Conservation (phyloP, 2,113 vertebrate genomes). For the Lophura nycthemera region DNA sequence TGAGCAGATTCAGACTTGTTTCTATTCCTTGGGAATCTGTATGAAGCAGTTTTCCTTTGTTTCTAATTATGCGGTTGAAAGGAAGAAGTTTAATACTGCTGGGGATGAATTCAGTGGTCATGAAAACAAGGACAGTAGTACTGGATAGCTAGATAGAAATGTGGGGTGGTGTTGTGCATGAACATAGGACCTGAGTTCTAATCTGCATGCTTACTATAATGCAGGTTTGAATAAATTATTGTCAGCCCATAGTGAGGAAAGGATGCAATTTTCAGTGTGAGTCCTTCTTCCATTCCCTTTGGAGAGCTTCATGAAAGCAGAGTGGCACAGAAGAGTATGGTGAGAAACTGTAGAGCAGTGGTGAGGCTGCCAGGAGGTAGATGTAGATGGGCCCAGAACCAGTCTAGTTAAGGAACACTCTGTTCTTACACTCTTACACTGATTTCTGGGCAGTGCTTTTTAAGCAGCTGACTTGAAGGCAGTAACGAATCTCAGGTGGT, state of each 20-base stretch:
- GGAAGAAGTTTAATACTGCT: neutral
- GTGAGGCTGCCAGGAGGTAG: neutral
- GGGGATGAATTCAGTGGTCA: neutral
- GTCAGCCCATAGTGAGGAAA: neutral
- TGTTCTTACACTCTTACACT: neutral
- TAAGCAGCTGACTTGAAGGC: neutral
- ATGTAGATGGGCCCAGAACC: neutral
- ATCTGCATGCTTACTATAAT: neutral
- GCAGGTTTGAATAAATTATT: neutral
- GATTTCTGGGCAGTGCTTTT: neutral
- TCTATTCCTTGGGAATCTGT: neutral
- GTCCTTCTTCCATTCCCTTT: neutral
- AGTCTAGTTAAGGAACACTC: neutral
- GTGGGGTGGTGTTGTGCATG: neutral
- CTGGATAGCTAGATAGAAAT: neutral
- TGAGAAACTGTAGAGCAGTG: neutral
- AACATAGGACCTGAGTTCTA: neutral
- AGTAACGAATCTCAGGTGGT: neutral
- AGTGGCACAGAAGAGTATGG: neutral
- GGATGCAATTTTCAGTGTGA: neutral
- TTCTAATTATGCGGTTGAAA: neutral
- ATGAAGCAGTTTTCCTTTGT: constrained; percentile 24
- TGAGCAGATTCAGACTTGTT: constrained; percentile 42
- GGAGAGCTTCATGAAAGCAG: neutral
- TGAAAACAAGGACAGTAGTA: neutral